These are phyloP conservation scores for Leucophenga maculata DNA, from an alignment of 2,888 invertebrate genomes.

Conservation along the genomic window DNA sequence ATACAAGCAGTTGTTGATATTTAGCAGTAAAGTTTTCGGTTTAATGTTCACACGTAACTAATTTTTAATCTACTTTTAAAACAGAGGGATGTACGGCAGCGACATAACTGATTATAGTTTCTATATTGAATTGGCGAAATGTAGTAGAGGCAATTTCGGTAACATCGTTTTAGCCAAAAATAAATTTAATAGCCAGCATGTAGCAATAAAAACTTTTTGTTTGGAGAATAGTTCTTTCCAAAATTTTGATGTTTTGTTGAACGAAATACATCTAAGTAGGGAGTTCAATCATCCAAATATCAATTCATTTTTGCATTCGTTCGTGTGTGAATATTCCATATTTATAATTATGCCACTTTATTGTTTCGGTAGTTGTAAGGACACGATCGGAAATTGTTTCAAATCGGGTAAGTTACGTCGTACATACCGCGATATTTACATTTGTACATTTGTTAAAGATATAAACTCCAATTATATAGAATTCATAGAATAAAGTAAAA, in stretches of 20 bases:
- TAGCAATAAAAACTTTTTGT: slow-evolving; percentile 84
- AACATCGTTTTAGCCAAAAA: slow-evolving; percentile 82
- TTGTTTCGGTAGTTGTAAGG: slow-evolving; percentile 88
- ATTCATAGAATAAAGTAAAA: too few species aligned
- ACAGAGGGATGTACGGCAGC: slow-evolving; percentile 74
- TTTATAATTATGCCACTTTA: slow-evolving; percentile 87
- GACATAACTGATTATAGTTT: slow-evolving; percentile 79
- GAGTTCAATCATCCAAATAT: slow-evolving; percentile 87
- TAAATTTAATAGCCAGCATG: slow-evolving; percentile 78
- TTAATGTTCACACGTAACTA: too few species aligned
- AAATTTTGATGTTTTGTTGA: slow-evolving; percentile 76
- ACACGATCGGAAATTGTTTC: slow-evolving; percentile 84
- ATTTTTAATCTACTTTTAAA: too few species aligned
- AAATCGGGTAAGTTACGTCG: slow-evolving; percentile 60
- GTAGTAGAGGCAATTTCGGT: slow-evolving; percentile 79
- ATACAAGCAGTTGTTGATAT: too few species aligned
- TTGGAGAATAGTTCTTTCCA: slow-evolving; percentile 78
- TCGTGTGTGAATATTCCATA: slow-evolving; percentile 84
- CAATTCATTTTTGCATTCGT: slow-evolving; percentile 82
- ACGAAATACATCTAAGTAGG: slow-evolving; percentile 84
- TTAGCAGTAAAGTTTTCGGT: too few species aligned
- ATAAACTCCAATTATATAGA: too few species aligned
- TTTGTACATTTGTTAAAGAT: too few species aligned
- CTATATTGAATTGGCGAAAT: slow-evolving; percentile 79
- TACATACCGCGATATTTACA: not conserved